Evolutionary conservation across 2,113 vertebrate species (phyloP).

Genomic region (Leiothrix lutea): DNA sequence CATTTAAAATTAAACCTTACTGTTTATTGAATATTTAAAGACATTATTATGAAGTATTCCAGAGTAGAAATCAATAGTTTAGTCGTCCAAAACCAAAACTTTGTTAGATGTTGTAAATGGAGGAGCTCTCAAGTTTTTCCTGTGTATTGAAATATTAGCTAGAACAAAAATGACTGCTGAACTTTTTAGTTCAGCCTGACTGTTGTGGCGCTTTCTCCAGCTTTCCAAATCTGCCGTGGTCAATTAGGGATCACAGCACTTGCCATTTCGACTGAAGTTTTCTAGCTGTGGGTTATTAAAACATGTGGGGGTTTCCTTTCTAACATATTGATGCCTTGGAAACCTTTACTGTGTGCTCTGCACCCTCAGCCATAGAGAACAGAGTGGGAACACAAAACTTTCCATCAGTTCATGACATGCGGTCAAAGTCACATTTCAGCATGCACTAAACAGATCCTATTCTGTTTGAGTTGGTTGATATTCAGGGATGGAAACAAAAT

Average conservation of each 20-base stretch:
- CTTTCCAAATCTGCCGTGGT: not conserved
- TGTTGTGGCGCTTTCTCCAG: not conserved
- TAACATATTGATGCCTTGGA: constrained; percentile 48
- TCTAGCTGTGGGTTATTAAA: not conserved
- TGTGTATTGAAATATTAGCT: not conserved
- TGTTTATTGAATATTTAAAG: not conserved
- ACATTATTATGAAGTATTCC: not conserved
- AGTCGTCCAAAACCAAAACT: not conserved
- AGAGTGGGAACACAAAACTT: constrained; percentile 54
- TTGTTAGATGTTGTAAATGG: not conserved
- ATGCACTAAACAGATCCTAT: constrained; percentile 33
- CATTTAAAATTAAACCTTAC: not conserved
- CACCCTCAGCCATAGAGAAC: not conserved
- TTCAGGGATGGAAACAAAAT: constrained; percentile 39
- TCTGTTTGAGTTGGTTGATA: constrained; percentile 42
- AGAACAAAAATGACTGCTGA: not conserved
- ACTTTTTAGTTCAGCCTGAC: not conserved
- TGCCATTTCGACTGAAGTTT: not conserved
- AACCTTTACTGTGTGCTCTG: not conserved
- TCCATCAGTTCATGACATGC: constrained; percentile 25
- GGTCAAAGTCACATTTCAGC: constrained; percentile 23
- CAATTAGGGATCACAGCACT: not conserved
- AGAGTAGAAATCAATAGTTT: not conserved
- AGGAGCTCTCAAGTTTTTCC: not conserved
- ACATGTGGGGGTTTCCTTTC: not conserved